A percentile compares a stretch with the other conserved stretches of the same genome.
Evolutionary conservation across 2,888 invertebrate species (phyloP).

Genomic region (Ommatoiulus sabulosus): DNA sequence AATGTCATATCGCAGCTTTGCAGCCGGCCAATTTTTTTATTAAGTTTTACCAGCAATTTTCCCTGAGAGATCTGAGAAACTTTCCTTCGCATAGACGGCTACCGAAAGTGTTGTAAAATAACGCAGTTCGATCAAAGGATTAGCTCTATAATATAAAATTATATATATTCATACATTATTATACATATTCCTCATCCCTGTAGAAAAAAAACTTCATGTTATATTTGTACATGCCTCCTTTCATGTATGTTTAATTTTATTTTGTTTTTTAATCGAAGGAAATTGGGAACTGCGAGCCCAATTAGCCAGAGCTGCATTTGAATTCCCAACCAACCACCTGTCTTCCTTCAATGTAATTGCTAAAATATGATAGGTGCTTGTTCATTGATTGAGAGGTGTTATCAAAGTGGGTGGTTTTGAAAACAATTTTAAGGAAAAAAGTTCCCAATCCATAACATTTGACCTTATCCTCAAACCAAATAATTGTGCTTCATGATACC

Average conservation of each 20-base stretch:
- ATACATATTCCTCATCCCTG: constrained; percentile 31
- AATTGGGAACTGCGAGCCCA: neutral
- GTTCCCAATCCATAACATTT: neutral
- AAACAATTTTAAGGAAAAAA: neutral
- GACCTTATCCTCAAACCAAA: neutral
- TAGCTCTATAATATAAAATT: constrained; percentile 24
- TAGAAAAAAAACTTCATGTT: constrained; percentile 41
- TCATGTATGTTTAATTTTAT: neutral
- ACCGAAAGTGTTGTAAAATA: neutral
- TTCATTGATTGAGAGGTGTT: neutral
- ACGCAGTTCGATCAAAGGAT: constrained; percentile 23
- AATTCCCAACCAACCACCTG: neutral
- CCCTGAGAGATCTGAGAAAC: constrained; percentile 26
- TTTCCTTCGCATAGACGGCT: constrained; percentile 5
- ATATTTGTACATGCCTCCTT: constrained; percentile 45
- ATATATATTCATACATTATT: constrained; percentile 35
- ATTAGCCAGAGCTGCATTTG: neutral
- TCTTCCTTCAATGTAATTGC: neutral
- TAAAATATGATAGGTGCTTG: neutral
- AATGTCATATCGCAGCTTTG: constrained; percentile 30
- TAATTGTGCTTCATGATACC: neutral
- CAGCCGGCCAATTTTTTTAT: constrained; percentile 45
- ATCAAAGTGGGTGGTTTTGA: neutral
- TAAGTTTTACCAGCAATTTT: constrained; percentile 45
- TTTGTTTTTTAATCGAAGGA: neutral